Base-by-base conservation (phyloP, 2,888 invertebrate genomes). In the Hyles lineata region DNA sequence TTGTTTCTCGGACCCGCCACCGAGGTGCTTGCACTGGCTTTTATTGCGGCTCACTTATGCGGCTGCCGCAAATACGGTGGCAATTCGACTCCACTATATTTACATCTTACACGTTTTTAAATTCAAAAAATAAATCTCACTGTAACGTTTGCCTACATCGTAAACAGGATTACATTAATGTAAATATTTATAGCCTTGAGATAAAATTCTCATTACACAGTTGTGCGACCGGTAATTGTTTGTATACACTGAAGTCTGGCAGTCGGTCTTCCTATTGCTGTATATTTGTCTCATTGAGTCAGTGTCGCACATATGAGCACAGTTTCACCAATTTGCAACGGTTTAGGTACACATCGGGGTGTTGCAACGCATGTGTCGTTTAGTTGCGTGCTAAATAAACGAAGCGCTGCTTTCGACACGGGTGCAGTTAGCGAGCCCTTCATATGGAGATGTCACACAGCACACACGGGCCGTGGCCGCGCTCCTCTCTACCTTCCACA, bases 321-420 rank as follows among this genome's bases (percentile, higher is more conserved):
- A 84, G 87, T 92, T 92, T 92, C 90, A 87, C 92, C 87, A 89
- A 90, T 91, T 92, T 78, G 89, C 87, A 85, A 87, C 88, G 86
- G 84, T 84, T 84, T 80, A 77, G 79, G 83, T 80, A 82, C 82
- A 83, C 83, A 83, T 80, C 78, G 80, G 84, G 83, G 83, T 82
- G 84, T 92, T 89, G 85, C 89, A 86, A 89, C 85, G 90, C 79
- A 80, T 82, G 83, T 82, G 82, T 82, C 80, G 85, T 87, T 90
- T 89, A 89, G 90, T 87, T 85, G 84, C 87, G 88, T 89, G 92
- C 89, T 92, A 92, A 92, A 91, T 88, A 89, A 87, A 87, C 86
- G 85, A 81, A 84, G 82, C 81, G 84, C 84, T 80, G 82, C 86
- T 90, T 92, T 89, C 89, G 89, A 88, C 88, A 90, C 87, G 86